Conservation (phyloP, 23 tunicate species). For the Corella eumyota region DNA sequence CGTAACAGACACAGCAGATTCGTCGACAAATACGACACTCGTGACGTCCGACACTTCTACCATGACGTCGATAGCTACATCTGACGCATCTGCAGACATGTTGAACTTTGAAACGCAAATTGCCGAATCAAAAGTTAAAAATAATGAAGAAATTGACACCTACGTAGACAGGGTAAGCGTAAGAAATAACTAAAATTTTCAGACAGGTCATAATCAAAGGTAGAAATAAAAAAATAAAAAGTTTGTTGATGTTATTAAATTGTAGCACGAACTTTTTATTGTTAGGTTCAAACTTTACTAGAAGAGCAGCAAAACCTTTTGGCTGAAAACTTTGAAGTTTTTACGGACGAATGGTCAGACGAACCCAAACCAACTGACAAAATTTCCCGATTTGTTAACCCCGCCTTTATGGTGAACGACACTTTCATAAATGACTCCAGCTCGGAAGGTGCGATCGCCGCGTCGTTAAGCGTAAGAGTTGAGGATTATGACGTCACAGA, state of each 20-base stretch:
- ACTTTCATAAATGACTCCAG: neutral
- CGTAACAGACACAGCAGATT: conserved; percentile 4
- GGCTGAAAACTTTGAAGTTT: conserved; percentile 47
- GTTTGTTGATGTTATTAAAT: no score
- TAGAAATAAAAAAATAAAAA: no score
- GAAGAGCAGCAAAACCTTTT: conserved; percentile 77
- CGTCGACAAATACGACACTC: conserved; percentile 11
- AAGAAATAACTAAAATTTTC: neutral
- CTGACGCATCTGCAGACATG: no score
- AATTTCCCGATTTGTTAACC: conserved; percentile 42
- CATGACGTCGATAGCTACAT: neutral
- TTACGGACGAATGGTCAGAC: conserved; percentile 29
- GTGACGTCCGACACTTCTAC: no score
- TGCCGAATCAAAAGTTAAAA: no score
- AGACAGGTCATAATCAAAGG: neutral
- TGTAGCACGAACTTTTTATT: no score
- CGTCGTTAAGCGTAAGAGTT: conserved; percentile 6
- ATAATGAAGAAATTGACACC: conserved; percentile 32
- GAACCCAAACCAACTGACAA: conserved; percentile 9
- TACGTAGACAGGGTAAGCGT: conserved; percentile 77
- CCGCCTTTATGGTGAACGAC: conserved; percentile 13
- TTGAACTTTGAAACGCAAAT: no score
- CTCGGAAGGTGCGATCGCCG: conserved; percentile 8
- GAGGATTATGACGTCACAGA: neutral
- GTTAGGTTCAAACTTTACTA: conserved; percentile 68